Percentiles rank a stretch among this genome's conserved stretches.
Conservation (phyloP, 2,797 vertebrate genomes). For the Chloroceryle inda region DNA sequence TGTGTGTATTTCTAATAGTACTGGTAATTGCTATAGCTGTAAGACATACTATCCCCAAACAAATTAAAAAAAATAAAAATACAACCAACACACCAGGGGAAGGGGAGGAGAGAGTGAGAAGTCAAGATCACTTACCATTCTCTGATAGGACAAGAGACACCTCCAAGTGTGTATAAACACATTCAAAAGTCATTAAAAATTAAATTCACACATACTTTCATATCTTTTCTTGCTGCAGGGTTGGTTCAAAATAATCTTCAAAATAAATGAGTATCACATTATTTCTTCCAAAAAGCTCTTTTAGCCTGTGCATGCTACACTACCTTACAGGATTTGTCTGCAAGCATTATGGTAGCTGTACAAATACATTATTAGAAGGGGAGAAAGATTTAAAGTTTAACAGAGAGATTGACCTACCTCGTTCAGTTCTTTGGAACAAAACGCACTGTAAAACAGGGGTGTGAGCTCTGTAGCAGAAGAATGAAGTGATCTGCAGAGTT, state of each 20-base stretch:
- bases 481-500: constrained; percentile 48
- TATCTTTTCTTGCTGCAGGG: not conserved
- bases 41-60: not conserved
- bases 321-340: not conserved
- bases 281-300: not conserved
- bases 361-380: not conserved
- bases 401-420: constrained; percentile 64
- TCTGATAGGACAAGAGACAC: not conserved
- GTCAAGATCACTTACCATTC: not conserved
- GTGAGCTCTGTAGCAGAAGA: constrained; percentile 47
- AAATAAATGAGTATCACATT: not conserved
- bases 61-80: not conserved
- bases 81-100: not conserved
- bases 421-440: constrained; percentile 31
- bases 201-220: not conserved
- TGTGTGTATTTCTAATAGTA: not conserved
- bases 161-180: not conserved
- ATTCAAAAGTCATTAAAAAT: not conserved
- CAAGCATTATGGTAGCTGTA: not conserved
- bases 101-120: not conserved
- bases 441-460: constrained; percentile 24
- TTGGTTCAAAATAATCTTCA: not conserved
- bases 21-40: not conserved
- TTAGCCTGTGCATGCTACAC: not conserved
- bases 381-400: not conserved